These are phyloP conservation scores for Anthoptus insignis DNA, from an alignment of 2,888 invertebrate species.

Conservation along the genomic window DNA sequence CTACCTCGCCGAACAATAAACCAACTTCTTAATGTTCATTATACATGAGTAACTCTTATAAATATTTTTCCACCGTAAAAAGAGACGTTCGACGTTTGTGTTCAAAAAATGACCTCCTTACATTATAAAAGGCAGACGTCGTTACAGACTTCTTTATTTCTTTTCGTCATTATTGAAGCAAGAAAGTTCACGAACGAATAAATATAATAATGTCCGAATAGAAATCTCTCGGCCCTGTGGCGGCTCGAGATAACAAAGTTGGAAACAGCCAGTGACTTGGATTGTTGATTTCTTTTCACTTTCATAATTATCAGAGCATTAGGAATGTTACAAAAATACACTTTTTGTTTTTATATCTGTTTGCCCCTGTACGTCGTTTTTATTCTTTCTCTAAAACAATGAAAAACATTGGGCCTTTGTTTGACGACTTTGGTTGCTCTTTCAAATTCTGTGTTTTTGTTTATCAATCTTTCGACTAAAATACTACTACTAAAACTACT, in stretches of 20 bases:
- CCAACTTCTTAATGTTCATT: not conserved
- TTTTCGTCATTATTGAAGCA: conserved; percentile 25
- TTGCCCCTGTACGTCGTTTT: not conserved
- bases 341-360: not conserved
- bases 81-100: not conserved
- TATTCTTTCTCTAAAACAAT: not conserved
- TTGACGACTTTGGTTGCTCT: not conserved
- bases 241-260: conserved; percentile 29
- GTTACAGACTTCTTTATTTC: conserved; percentile 28
- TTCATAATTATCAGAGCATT: conserved; percentile 21
- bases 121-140: conserved; percentile 14
- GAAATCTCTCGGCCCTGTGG: conserved; percentile 15
- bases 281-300: conserved; percentile 23
- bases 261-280: conserved; percentile 10
- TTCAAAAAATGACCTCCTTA: conserved; percentile 10
- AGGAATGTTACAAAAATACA: not conserved
- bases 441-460: no score
- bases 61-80: not conserved
- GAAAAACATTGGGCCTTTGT: not conserved
- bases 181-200: conserved; percentile 19
- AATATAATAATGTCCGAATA: conserved; percentile 29
- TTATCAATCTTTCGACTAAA: no score
- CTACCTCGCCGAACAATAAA: not conserved
- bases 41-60: not conserved
- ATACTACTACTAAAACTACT: no score